Conservation (phyloP, 2,797 vertebrate genomes). For the Sebastes trivittatus region DNA sequence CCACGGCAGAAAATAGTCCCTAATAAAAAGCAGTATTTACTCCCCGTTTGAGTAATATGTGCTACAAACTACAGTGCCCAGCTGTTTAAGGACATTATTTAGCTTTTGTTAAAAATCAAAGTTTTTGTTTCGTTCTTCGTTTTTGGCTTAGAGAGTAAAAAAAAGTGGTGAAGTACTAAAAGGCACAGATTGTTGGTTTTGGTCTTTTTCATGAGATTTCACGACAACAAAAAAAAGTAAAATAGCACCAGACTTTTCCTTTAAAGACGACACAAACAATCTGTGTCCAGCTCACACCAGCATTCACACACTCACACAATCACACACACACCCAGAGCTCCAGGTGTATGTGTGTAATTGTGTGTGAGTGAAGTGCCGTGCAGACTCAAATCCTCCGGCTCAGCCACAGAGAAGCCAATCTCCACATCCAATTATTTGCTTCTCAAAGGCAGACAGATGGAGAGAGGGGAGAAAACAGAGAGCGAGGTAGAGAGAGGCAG, state of each 20-base stretch:
- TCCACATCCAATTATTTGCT: constrained; percentile 84
- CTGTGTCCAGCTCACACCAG: background rate
- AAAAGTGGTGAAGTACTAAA: background rate
- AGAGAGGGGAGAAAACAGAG: constrained; percentile 49
- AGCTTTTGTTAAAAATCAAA: background rate
- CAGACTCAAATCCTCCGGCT: constrained; percentile 68
- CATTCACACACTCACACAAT: background rate
- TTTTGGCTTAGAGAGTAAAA: background rate
- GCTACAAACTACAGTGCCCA: background rate
- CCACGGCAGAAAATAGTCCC: background rate
- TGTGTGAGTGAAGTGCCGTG: constrained; percentile 28
- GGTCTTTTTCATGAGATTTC: background rate
- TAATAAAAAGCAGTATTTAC: background rate
- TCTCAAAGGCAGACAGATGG: constrained; percentile 82
- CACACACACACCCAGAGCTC: constrained; percentile 21
- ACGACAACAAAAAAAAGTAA: background rate
- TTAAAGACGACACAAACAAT: background rate
- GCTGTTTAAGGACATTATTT: background rate
- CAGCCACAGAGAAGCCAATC: constrained; percentile 77
- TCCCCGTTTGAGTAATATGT: background rate
- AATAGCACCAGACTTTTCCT: background rate
- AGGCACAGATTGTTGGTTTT: background rate
- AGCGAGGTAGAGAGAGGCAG: constrained; percentile 52
- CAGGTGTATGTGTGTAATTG: constrained; percentile 34
- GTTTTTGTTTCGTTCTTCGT: background rate